Base-by-base conservation (phyloP, 1,140 invertebrate species). In the Zaprionus camerounensis region DNA sequence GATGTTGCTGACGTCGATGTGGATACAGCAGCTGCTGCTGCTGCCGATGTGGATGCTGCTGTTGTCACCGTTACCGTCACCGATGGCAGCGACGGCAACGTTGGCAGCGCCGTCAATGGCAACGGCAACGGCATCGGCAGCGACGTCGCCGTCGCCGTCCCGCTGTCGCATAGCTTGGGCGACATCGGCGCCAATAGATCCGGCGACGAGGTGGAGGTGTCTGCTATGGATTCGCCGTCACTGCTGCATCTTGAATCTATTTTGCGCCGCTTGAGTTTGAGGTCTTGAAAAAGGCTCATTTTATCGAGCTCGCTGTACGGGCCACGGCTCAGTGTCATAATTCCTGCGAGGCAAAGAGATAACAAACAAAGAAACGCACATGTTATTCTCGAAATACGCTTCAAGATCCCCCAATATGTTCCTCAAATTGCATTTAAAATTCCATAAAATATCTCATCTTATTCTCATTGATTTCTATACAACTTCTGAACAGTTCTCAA, bases 261-360 rank as follows among this genome's bases (percentile, higher is more conserved):
- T 96, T 98, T 98, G 95, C 97, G 96, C 95, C 98, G 96, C 96
- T 99, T 99, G 94, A 99, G 95, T 95, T 99, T 98, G 94, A 98
- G 96, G 95, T 98, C 97, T 96, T 98, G 97, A 95, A 98, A 98
- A 94, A 99, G 96, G 96, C 98, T 98, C 98, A 99, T 99, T 95
- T 97, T 98, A 96, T 97, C 96, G 95, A 97, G 96, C 95, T 97
- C 97, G 96, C 95, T 96, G 94, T 94, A 95, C 95, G 97, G 96
- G 94, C 97, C 96, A 95, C 97, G 97, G 95, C 97, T 97, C 95
- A 98, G 96, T 96, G 97, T 98, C 97, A 98, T 98, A 97, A 97
- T 98, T 97, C 97, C 97, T 98, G 94, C 41, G 13, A 28, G 26
- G 26, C 3, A 36, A n/a, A 76, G 6, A 53, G 7, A 68, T 3